Evolutionary conservation across 1,140 invertebrate species (phyloP).

Genomic region (Thalassaphorura encarpata): DNA sequence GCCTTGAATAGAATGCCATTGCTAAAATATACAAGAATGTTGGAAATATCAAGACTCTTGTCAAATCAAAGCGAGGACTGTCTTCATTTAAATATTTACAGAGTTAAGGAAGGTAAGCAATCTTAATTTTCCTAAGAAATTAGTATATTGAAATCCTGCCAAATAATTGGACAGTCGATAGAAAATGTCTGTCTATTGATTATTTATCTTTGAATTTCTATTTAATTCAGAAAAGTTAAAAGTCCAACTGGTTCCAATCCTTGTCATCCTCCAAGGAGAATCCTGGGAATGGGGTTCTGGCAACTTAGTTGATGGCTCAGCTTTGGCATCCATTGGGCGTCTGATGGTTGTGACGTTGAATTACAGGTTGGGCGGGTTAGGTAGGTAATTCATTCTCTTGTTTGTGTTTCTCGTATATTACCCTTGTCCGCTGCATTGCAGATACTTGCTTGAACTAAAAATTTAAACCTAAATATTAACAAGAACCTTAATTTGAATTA

Average conservation of each 20-base stretch:
- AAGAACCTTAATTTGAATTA: too few species aligned
- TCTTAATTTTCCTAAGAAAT: too few species aligned
- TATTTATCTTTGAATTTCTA: too few species aligned
- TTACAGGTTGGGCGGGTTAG: slow-evolving; percentile 75
- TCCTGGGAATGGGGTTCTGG: slow-evolving; percentile 76
- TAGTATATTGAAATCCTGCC: too few species aligned
- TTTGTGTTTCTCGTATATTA: too few species aligned
- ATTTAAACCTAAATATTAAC: too few species aligned
- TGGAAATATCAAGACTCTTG: slow-evolving; percentile 41
- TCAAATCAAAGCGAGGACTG: slow-evolving; percentile 52
- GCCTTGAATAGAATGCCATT: slow-evolving; percentile 40
- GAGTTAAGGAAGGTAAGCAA: slow-evolving; percentile 44
- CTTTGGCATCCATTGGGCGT: slow-evolving; percentile 74
- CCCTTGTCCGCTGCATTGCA: too few species aligned
- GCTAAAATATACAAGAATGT: slow-evolving; percentile 43
- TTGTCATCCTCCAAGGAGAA: slow-evolving; percentile 74
- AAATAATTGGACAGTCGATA: not conserved
- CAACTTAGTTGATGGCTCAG: slow-evolving; percentile 74
- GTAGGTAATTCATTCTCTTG: too few species aligned
- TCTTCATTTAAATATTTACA: slow-evolving; percentile 51
- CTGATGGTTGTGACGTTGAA: slow-evolving; percentile 83
- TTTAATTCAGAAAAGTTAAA: too few species aligned
- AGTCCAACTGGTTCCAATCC: too few species aligned
- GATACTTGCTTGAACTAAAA: too few species aligned
- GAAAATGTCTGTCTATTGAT: not conserved